phyloP scores from a whole-genome alignment of 1,140 invertebrate species.

The Drosophila willistoni region DNA sequence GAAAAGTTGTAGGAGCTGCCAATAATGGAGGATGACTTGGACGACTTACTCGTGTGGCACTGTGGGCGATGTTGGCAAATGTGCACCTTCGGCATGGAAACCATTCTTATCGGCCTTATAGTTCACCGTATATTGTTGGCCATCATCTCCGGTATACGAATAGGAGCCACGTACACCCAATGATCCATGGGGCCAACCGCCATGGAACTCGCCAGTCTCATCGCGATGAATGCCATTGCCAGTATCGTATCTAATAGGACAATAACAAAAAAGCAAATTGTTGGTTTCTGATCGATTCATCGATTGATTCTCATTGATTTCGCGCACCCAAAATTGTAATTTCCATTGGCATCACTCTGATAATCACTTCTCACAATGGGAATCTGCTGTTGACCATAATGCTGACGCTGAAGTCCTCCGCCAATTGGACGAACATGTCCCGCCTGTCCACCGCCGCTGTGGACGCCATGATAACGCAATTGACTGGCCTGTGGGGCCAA shows the following conservation, averaged over 20 bases:
- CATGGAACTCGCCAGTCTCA: conserved; percentile 84
- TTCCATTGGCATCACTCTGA: conserved; percentile 84
- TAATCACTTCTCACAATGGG: conserved; percentile 85
- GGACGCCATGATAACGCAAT: conserved; percentile 69
- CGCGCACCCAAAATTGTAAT: conserved; percentile 85
- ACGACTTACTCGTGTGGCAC: conserved; percentile 84
- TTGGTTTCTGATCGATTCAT: too few relatives aligned
- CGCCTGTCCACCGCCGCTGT: conserved; percentile 30
- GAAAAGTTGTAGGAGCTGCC: not conserved
- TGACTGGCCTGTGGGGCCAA: conserved; percentile 59
- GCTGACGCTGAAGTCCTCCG: conserved; percentile 23
- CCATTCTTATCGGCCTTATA: conserved; percentile 88
- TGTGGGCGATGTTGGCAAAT: conserved; percentile 89
- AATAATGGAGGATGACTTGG: not conserved
- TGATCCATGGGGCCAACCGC: conserved; percentile 84
- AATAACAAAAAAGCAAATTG: too few relatives aligned
- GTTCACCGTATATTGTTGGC: conserved; percentile 87
- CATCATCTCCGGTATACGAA: conserved; percentile 86
- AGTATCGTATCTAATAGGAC: conserved; percentile 84
- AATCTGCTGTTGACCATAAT: conserved; percentile 70
- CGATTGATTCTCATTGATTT: conserved; percentile 33
- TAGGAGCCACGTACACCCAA: conserved; percentile 87
- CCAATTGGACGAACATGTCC: conserved; percentile 37
- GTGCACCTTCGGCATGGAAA: conserved; percentile 88
- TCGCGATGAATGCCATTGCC: conserved; percentile 85